Base-by-base conservation (phyloP, 2,888 invertebrate species). In the Mythimna pallens region DNA sequence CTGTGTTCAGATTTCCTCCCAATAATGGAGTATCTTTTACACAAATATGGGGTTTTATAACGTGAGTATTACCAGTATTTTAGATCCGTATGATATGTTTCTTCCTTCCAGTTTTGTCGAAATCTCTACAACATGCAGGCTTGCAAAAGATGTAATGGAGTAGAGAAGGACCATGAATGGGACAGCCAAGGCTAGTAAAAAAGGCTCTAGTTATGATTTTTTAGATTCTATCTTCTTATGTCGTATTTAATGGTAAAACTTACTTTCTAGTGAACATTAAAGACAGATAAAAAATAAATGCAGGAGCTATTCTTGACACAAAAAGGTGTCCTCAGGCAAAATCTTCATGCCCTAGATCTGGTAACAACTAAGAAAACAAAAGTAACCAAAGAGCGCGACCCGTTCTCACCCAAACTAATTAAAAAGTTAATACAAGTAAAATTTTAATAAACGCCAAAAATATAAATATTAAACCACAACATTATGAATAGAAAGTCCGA, bases 401-500 rank as follows among this genome's bases (percentile, higher is more conserved):
- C 67, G 68, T 67, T 76, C 61, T 50, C n/a, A 30, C 30, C n/a
- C 54, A 30, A 76, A 81, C 70, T 83, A 80, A 81, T 83, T 81
- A 74, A 68, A 80, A 81, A 81, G 65, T 80, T 74, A 70, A 65
- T 67, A 83, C 74, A 88, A 88, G 88, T 89, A 87, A 65, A 88
- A 89, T 85, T 86, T 88, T 87, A 91, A 90, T 90, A 90, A 87
- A 85, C 87, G 84, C 78, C 81, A 52, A 88, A 88, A 89, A 88
- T 89, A 90, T 91, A 90, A 90, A 90, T 91, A 89, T 87, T 84
- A 86, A 82, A 86, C 89, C 89, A 82, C 90, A 87, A 88, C 87
- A 85, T 92, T 89, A 89, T 92, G 91, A 91, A 92, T 91, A 90
- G 90, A 89, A 89, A 87, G 89, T 88, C 86, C 88, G 81, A 91